Base-by-base conservation (phyloP, 2,888 invertebrate genomes). In the Trachelus iudaicus region DNA sequence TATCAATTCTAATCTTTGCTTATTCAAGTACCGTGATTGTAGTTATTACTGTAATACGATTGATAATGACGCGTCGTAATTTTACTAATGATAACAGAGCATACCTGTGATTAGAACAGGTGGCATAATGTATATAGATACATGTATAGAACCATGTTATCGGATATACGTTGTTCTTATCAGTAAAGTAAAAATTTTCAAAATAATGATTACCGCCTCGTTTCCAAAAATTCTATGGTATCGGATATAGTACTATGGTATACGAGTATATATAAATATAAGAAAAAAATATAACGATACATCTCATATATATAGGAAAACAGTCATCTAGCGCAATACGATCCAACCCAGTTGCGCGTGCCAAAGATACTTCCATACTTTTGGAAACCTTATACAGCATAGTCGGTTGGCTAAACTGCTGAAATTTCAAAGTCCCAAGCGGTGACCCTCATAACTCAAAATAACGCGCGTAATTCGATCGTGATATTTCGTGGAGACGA, bases 401-500 rank as follows among this genome's bases (percentile, higher is more conserved):
- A 23, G 23, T 6, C 23, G 71, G 71, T 71, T 33, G 71, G 31
- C 71, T 33, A 71, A 71, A 31, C 56, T 56, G 56, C 9, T 56
- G 56, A 56, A 56, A 56, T 9, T 56, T 56, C 56, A 2, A 56
- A 23, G 56, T 37, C 69, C 71, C 71, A 23, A 71, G 33, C 3
- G 71, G 71, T 15, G 71, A 71, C 71, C 71, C 75, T 75, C 75
- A 75, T 76, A 78, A 78, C 78, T 78, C 78, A 76, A 75, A 78
- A 75, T 76, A 78, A 78, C 76, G 73, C 56, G 74, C 77, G 78
- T 76, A 78, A 78, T 78, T 73, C 73, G 78, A 78, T 75, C 76
- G 73, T 71, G 37, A 74, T 75, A 77, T 78, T 78, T 76, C 71
- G 71, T 56, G 56, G 31, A 34, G 71, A 71, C 71, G 71, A 34